These are phyloP conservation scores for Conus canariensis DNA, from an alignment of 2,888 invertebrate genomes.

Conservation along the genomic window DNA sequence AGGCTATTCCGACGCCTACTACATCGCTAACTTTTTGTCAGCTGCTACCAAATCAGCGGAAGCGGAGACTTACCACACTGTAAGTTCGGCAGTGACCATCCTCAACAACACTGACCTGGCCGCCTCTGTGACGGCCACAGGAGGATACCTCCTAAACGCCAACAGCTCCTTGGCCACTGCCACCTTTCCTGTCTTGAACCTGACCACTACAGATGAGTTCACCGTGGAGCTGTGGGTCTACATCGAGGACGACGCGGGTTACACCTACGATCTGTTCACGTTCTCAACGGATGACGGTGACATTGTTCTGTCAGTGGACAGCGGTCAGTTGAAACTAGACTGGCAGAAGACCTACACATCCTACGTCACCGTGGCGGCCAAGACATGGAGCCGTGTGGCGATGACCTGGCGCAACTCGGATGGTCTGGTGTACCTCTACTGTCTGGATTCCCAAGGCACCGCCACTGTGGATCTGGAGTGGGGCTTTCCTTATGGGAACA, in stretches of 20 bases:
- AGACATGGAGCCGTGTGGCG: conserved; percentile 37
- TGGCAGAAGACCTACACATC: conserved; percentile 37
- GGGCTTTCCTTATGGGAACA: conserved; percentile 26
- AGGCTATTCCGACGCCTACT: neutral
- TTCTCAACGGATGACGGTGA: conserved; percentile 4
- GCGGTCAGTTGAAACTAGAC: conserved; percentile 19
- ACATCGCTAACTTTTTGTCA: neutral
- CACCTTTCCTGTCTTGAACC: neutral
- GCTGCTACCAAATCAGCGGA: neutral
- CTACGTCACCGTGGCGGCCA: neutral
- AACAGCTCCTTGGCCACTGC: neutral
- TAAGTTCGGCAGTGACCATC: neutral
- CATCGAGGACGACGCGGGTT: neutral
- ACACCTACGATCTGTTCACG: conserved; percentile 21
- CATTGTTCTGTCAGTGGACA: neutral
- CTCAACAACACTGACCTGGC: conserved; percentile 27
- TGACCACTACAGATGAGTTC: conserved; percentile 22
- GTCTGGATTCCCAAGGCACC: neutral
- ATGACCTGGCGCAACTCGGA: conserved; percentile 30
- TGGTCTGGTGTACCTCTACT: conserved; percentile 34
- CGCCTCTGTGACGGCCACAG: neutral
- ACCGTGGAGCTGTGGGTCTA: conserved; percentile 33
- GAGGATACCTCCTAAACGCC: neutral
- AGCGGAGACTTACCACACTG: conserved; percentile 2
- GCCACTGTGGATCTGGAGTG: conserved; percentile 17